Conservation (phyloP, 2,797 vertebrate species). For the Bradypodion ventrale region DNA sequence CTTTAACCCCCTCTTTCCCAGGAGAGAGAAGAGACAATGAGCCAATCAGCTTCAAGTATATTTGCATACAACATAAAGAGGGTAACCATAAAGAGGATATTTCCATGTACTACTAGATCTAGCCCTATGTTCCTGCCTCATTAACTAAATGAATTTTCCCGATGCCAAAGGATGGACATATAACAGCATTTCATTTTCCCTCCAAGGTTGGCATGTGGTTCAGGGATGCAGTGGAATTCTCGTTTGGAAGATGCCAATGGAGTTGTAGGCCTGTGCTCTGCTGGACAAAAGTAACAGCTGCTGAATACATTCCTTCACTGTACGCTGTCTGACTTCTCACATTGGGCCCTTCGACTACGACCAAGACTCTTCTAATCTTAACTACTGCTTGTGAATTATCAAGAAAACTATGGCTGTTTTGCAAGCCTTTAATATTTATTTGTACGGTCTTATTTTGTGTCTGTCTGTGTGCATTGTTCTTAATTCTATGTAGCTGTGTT, state of each 20-base stretch:
- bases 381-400: conserved; percentile 65
- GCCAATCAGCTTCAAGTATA: no score
- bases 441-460: conserved; percentile 71
- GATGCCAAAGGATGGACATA: not conserved
- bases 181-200: conserved; percentile 42
- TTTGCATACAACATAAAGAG: no score
- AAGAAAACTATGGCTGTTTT: conserved; percentile 61
- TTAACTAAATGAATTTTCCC: not conserved
- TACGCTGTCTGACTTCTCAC: conserved; percentile 48
- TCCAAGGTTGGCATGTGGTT: conserved; percentile 55
- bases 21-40: no score
- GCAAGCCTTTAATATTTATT: conserved; percentile 80
- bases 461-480: conserved; percentile 54
- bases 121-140: not conserved
- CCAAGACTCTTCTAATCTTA: conserved; percentile 65
- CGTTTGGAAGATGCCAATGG: conserved; percentile 54
- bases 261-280: conserved; percentile 63
- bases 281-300: conserved; percentile 67
- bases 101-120: not conserved
- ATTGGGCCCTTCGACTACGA: conserved; percentile 58
- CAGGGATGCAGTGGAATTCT: conserved; percentile 55
- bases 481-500: conserved; percentile 66
- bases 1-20: no score
- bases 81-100: no score
- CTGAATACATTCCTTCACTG: conserved; percentile 61